phyloP scores from a whole-genome alignment of 2,888 invertebrate genomes.

The Parnassius orleans region DNA sequence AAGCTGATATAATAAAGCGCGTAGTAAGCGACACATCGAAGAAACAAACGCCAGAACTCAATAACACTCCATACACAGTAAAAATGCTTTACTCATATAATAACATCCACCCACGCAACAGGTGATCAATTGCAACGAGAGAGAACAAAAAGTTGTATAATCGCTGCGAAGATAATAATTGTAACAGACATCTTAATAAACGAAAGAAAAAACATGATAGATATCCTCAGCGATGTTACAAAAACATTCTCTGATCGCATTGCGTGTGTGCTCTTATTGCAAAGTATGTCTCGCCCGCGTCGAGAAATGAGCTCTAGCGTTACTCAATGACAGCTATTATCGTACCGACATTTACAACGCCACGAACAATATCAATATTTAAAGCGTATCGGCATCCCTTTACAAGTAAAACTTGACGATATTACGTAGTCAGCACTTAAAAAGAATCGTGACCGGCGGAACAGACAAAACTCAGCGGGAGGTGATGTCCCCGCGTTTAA shows the following conservation, averaged over 20 bases:
- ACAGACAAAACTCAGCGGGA: conserved; percentile 48
- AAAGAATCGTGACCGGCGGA: conserved; percentile 44
- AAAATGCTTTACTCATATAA: conserved; percentile 7
- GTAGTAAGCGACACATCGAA: no score
- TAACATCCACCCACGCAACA: conserved; percentile 32
- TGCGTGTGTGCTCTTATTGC: conserved; percentile 26
- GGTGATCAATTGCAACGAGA: conserved; percentile 29
- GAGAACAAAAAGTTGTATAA: conserved; percentile 38
- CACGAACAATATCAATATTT: conserved; percentile 21
- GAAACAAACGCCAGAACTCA: no score
- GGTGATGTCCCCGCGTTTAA: conserved; percentile 48
- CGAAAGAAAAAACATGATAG: conserved; percentile 33
- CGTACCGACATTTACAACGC: conserved; percentile 16
- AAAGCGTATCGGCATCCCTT: conserved; percentile 21
- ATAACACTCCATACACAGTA: not conserved
- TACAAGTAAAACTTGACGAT: conserved; percentile 30
- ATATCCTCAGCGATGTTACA: conserved; percentile 34
- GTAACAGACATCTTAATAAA: conserved; percentile 42
- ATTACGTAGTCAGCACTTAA: conserved; percentile 25
- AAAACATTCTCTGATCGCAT: conserved; percentile 39
- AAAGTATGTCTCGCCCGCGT: conserved; percentile 34
- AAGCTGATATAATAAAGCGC: no score
- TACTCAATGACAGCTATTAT: conserved; percentile 13
- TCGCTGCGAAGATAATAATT: conserved; percentile 39
- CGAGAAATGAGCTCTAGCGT: conserved; percentile 26